phyloP scores from a whole-genome alignment of 2,797 vertebrate genomes.

The Cephalopachus bancanus region DNA sequence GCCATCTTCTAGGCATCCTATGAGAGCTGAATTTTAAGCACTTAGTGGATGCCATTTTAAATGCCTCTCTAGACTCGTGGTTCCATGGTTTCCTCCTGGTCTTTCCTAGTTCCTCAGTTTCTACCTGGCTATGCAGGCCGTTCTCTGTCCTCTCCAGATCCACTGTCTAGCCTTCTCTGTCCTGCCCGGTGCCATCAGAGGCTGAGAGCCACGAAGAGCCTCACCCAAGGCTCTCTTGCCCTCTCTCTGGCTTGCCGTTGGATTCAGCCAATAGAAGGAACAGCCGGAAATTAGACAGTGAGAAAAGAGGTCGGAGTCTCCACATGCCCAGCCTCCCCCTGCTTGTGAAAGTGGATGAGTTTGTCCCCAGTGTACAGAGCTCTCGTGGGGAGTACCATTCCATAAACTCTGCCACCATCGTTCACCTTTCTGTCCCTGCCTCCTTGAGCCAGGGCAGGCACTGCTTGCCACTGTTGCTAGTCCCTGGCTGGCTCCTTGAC shows the following conservation, averaged over 20 bases:
- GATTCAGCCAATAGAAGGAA: neutral
- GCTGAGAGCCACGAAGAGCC: neutral
- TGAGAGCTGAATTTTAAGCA: neutral
- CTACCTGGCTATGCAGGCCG: neutral
- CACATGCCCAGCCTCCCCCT: neutral
- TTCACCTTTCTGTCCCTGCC: neutral
- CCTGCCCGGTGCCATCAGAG: neutral
- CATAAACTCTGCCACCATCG: neutral
- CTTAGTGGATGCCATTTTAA: neutral
- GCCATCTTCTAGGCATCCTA: neutral
- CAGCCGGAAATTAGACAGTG: too few relatives aligned
- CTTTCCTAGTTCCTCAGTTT: neutral
- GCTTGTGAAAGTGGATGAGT: neutral
- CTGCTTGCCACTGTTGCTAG: neutral
- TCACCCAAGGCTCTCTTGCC: neutral
- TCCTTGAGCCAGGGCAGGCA: neutral
- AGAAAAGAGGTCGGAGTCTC: neutral
- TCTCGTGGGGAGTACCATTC: neutral
- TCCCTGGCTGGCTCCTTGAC: neutral
- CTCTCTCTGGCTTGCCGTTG: neutral
- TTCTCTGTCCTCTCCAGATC: neutral
- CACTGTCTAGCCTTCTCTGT: neutral
- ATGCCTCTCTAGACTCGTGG: neutral
- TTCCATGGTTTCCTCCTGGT: neutral
- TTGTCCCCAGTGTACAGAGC: neutral